Evolutionary conservation across 2,888 invertebrate species (phyloP), one percentile per base, ranked within the genome.

Genomic region (Plutella xylostella): DNA sequence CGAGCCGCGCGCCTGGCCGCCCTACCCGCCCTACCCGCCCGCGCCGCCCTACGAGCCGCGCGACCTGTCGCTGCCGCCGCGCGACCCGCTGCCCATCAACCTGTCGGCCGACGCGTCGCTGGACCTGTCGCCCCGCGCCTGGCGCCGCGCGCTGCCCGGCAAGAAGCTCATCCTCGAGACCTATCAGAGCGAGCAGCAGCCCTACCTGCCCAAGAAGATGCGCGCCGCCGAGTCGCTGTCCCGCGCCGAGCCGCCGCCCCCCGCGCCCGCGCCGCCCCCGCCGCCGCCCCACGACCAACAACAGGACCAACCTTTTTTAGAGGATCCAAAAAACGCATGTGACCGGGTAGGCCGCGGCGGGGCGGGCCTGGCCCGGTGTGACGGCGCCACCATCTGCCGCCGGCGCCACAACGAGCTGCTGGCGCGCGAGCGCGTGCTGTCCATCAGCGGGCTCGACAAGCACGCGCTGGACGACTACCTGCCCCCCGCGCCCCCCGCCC

Each of bases 401-500:
- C 82, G 83, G 58, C 77, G 72, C 53, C 84, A 84, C 60, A 66
- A 84, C 1, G 85, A 84, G 61, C 88, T 88, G 22, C 66, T 88
- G 43, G 88, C 87, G 53, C 78, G 91, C 43, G 90, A 91, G 64
- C 85, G 91, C 41, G 88, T 91, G 21, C 89, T 90, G 56, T 90
- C 90, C 67, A 89, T 92, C 56, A 90, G 91, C 63, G 90, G 90
- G 56, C 89, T 92, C 62, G 92, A 92, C 66, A 91, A 92, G 57
- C 92, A 93, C 69, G 92, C 91, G 51, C 76, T 93, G 51, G 92
- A 92, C 67, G 93, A 92, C 72, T 93, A 93, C 68, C 82, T 93
- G 53, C 90, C 90, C 67, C 90, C 89, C 52, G 91, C 90, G 51
- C 90, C 89, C 68, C 90, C 89, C 68, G 15, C 12, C 15, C 92